Conservation (phyloP, 2,888 invertebrate species). For the Apoda limacodes region DNA sequence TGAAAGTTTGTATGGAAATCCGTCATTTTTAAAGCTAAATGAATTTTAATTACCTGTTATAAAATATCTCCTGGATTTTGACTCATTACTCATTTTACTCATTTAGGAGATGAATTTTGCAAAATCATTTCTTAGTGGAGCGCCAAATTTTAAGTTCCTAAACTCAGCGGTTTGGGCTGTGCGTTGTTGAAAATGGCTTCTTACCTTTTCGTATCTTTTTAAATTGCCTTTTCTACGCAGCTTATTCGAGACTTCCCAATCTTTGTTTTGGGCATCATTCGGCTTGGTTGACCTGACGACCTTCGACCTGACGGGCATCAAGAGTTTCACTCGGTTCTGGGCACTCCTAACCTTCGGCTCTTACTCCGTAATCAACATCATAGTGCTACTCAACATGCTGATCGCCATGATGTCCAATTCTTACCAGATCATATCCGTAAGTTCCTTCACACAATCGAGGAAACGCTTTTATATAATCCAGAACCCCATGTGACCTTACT, state of each 20-base stretch:
- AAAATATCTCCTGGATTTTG: background rate
- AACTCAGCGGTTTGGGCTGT: too few species aligned
- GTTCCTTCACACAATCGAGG: too few species aligned
- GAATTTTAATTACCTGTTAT: conserved; percentile 1
- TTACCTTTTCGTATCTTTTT: too few species aligned
- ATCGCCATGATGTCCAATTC: conserved; percentile 99
- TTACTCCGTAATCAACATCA: conserved; percentile 97
- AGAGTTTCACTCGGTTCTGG: conserved; percentile 96
- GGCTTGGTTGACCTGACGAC: conserved; percentile 95
- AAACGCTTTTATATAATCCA: too few species aligned
- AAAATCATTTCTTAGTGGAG: too few species aligned
- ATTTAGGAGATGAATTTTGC: too few species aligned
- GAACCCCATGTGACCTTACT: too few species aligned
- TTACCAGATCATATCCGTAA: conserved; percentile 96
- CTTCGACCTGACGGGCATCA: conserved; percentile 94
- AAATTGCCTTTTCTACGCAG: conserved; percentile 75
- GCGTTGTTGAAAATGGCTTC: too few species aligned
- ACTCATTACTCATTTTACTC: conserved; percentile 4
- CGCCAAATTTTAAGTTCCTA: too few species aligned
- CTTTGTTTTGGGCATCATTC: conserved; percentile 98
- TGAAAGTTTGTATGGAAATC: too few species aligned
- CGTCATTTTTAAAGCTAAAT: too few species aligned
- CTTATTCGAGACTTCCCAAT: conserved; percentile 97
- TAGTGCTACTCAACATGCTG: conserved; percentile 96
- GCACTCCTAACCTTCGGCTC: conserved; percentile 97